Evolutionary conservation across 2,888 invertebrate species (phyloP).

Genomic region (Hirtodrosophila duncani): DNA sequence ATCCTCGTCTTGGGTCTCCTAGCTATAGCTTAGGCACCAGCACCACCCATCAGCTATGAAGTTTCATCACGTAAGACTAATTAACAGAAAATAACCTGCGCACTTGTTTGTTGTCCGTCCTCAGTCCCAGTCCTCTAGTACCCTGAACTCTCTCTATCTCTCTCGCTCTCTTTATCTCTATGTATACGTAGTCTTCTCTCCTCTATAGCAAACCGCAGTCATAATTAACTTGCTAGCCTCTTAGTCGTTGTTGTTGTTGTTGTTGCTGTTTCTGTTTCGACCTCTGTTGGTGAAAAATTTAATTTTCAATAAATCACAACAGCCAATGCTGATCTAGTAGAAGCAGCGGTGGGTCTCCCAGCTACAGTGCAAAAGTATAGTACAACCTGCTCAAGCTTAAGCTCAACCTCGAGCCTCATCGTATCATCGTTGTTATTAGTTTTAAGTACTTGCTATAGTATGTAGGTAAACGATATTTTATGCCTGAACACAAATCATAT

Average conservation of each 20-base stretch:
- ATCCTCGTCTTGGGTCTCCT: too few species aligned
- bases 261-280: conserved; percentile 19
- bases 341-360: conserved; percentile 48
- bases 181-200: conserved; percentile 5
- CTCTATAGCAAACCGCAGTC: conserved; percentile 53
- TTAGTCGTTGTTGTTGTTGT: conserved; percentile 21
- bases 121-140: conserved; percentile 1
- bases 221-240: conserved; percentile 62
- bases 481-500: too few species aligned
- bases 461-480: too few species aligned
- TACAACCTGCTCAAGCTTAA: too few species aligned
- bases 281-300: conserved; percentile 44
- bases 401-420: too few species aligned
- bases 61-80: conserved; percentile 70
- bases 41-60: conserved; percentile 55
- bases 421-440: too few species aligned
- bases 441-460: too few species aligned
- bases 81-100: conserved; percentile 66
- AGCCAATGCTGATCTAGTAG: conserved; percentile 45
- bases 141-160: conserved; percentile 5
- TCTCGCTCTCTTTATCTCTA: conserved; percentile 1
- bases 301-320: conserved; percentile 61
- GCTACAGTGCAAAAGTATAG: too few species aligned
- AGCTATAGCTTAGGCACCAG: too few species aligned
- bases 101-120: conserved; percentile 56